A percentile compares a stretch with the other conserved stretches of the same genome.
These are phyloP conservation scores for Scaptomyza hsui DNA, from an alignment of 1,140 invertebrate species.

Conservation along the genomic window DNA sequence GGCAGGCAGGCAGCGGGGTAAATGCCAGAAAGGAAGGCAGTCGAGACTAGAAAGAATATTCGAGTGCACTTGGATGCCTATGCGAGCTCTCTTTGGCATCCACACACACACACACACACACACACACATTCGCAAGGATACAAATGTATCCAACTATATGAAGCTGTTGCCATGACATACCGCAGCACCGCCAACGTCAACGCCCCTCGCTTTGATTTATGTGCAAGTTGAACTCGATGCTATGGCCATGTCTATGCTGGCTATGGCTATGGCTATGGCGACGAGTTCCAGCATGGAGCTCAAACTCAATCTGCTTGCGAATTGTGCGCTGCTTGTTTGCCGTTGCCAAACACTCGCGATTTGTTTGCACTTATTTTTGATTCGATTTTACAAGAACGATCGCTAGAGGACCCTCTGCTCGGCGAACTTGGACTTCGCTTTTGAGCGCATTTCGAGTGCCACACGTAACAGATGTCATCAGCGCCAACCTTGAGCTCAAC, in stretches of 20 bases:
- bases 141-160: constrained; percentile 40
- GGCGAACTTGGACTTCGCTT: background rate
- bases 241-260: background rate
- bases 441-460: constrained; percentile 11
- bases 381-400: constrained; percentile 34
- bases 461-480: background rate
- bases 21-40: constrained; percentile 4
- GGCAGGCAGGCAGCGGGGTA: background rate
- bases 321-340: constrained; percentile 36
- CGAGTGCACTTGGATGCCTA: constrained; percentile 52
- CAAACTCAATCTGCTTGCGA: constrained; percentile 22
- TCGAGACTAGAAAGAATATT: constrained; percentile 38
- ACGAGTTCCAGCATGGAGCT: background rate
- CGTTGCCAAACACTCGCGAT: constrained; percentile 39
- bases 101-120: constrained; percentile 3
- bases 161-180: constrained; percentile 48
- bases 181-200: constrained; percentile 17
- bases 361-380: constrained; percentile 43
- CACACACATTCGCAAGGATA: constrained; percentile 2
- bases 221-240: constrained; percentile 32
- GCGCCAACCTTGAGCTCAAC: background rate
- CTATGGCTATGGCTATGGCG: background rate
- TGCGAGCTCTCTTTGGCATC: constrained; percentile 41
- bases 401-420: constrained; percentile 1
- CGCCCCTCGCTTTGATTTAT: constrained; percentile 36